Base-by-base conservation (phyloP, 1,140 invertebrate genomes). In the Musca vetustissima region DNA sequence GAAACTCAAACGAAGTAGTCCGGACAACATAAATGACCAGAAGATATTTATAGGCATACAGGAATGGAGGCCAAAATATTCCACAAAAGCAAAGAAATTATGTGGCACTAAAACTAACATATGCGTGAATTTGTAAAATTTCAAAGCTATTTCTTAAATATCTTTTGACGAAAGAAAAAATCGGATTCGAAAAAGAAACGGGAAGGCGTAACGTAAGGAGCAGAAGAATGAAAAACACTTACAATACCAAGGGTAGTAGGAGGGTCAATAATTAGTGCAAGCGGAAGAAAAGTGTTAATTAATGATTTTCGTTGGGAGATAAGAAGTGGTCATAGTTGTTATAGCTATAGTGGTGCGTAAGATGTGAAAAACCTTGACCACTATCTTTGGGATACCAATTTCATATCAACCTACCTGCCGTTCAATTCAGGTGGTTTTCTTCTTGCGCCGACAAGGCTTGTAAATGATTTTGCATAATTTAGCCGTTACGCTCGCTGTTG, bases 191-290 rank as follows among this genome's bases (percentile, higher is more conserved):
- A 17, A 32, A 61, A 61, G 36, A 22, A 61, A 19, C 25, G 28
- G 17, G n/a, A 25, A n/a, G 25, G 2, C 15, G n/a, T n/a, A 28
- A 57, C 28, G 28, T 28, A 4, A 28, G 28, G 28, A 8, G 8
- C 28, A 28, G 28, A 8, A n/a, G n/a, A n/a, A n/a, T n/a, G n/a
- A n/a, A 57, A 57, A 57, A n/a, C 11, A 57, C 15, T 24, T 15
- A n/a, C 24, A 57, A 28, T 3, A 57, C 22, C 1, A 6, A 61
- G 19, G 21, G 13, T 17, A 2, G 57, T 17, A 32, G 28, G 57
- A 43, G 57, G 57, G 15, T 61, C 32, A 61, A 21, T 61, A 61
- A 61, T 61, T 61, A 61, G 57, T 19, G 28, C 57, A 61, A 61
- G 3, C 57, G 28, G 28, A 17, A 32, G 17, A 61, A 17, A 61